These are phyloP conservation scores for Hybognathus amarus DNA, from an alignment of 2,797 vertebrate species.

Conservation along the genomic window DNA sequence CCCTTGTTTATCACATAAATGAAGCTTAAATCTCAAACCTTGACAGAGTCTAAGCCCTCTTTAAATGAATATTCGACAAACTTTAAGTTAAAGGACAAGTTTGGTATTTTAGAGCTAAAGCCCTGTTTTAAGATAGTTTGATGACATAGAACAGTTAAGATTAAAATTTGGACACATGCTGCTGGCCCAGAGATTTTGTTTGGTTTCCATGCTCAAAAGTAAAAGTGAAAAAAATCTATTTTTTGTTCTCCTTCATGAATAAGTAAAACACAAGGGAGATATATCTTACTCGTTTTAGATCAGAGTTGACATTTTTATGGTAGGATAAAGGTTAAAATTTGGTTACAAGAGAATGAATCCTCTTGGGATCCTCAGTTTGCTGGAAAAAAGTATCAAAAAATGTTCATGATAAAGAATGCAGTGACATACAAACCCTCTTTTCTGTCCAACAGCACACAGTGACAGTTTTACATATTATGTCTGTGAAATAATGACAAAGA, in stretches of 20 bases:
- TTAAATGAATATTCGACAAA: not conserved
- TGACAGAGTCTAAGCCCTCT: too few species aligned
- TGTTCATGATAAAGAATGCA: not conserved
- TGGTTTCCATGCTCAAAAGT: too few species aligned
- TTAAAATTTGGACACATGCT: too few species aligned
- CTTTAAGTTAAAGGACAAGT: not conserved
- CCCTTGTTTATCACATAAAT: not conserved
- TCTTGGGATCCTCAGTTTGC: conserved; percentile 3
- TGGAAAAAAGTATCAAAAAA: not conserved
- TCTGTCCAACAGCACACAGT: conserved; percentile 2
- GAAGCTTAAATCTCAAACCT: not conserved
- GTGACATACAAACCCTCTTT: conserved; percentile 7
- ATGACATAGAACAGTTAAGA: too few species aligned
- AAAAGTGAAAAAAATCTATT: not conserved
- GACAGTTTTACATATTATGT: conserved; percentile 35
- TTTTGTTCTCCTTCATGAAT: not conserved
- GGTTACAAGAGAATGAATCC: not conserved
- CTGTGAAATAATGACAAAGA: conserved; percentile 13
- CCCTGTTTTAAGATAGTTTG: too few species aligned
- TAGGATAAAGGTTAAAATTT: not conserved
- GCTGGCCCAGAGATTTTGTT: too few species aligned
- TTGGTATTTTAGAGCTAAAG: too few species aligned
- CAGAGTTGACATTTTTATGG: conserved; percentile 1
- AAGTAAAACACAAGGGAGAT: conserved; percentile 20
- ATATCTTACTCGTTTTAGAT: not conserved